Evolutionary conservation across 2,888 invertebrate genomes (phyloP).

Genomic region (Pristionchus mayeri): DNA sequence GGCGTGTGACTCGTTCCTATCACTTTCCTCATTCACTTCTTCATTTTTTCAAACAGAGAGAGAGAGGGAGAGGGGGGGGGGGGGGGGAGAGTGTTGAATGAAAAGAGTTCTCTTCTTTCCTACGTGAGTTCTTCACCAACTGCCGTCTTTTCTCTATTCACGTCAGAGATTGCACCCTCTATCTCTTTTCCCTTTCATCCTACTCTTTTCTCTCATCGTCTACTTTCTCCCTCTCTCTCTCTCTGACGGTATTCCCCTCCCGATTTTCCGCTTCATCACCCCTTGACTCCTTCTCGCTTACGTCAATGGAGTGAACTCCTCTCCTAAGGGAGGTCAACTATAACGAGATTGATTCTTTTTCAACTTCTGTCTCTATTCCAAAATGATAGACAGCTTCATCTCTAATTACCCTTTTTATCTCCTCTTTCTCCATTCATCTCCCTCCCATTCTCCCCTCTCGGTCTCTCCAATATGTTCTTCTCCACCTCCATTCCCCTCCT

Average conservation of each 20-base stretch:
- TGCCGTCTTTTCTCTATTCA: conserved; percentile 9
- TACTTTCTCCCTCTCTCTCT: background rate
- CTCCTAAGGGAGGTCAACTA: too few species aligned
- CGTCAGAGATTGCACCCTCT: conserved; percentile 40
- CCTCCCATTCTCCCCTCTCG: background rate
- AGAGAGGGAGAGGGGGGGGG: background rate
- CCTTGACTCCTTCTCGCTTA: conserved; percentile 9
- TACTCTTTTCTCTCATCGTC: background rate
- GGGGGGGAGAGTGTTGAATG: too few species aligned
- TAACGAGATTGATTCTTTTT: background rate
- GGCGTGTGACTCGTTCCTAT: conserved; percentile 16
- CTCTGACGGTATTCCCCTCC: conserved; percentile 32
- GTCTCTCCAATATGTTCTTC: too few species aligned
- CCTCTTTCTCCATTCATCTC: background rate
- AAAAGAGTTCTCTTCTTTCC: conserved; percentile 12
- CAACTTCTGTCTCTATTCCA: conserved; percentile 6
- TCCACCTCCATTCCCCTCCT: background rate
- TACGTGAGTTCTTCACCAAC: conserved; percentile 36
- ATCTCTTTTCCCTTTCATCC: background rate
- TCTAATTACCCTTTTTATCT: background rate
- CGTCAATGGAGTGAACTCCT: background rate
- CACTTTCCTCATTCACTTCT: conserved; percentile 8
- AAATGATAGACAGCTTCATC: background rate
- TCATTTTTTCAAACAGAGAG: conserved; percentile 8
- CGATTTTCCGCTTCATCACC: conserved; percentile 37